A percentile compares a stretch with the other conserved stretches of the same genome.
Evolutionary conservation across 2,797 vertebrate genomes (phyloP).

Genomic region (Gorsachius magnificus): DNA sequence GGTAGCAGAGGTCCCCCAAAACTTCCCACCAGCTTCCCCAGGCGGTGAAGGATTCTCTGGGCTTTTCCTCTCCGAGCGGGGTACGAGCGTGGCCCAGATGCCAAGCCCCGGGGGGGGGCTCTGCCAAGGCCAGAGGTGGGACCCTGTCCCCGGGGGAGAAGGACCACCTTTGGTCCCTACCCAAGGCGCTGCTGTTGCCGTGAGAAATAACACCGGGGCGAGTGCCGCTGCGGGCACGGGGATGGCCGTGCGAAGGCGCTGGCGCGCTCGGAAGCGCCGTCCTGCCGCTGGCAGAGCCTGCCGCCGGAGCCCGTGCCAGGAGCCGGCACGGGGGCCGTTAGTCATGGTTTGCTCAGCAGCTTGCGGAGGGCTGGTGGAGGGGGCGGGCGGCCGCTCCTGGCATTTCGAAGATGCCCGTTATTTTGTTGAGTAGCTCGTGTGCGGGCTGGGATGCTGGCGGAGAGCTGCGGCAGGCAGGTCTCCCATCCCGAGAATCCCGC

Average conservation of each 20-base stretch:
- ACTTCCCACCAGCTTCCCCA: background rate
- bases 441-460: background rate
- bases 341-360: conserved; percentile 31
- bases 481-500: fast-evolving
- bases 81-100: fast-evolving
- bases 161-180: fast-evolving
- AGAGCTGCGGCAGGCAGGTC: background rate
- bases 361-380: background rate
- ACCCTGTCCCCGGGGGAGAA: fast-evolving
- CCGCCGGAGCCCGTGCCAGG: background rate
- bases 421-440: background rate
- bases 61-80: background rate
- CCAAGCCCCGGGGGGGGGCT: fast-evolving
- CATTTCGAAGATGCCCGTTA: background rate
- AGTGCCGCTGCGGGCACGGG: background rate
- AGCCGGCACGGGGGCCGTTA: background rate
- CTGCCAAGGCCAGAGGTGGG: fast-evolving
- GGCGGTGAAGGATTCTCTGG: background rate
- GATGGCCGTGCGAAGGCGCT: background rate
- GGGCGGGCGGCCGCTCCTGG: background rate
- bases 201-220: background rate
- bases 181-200: fast-evolving
- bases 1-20: background rate
- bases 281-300: background rate
- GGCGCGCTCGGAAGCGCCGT: background rate